phyloP scores from a whole-genome alignment of 2,113 vertebrate genomes.

The Probosciger aterrimus region DNA sequence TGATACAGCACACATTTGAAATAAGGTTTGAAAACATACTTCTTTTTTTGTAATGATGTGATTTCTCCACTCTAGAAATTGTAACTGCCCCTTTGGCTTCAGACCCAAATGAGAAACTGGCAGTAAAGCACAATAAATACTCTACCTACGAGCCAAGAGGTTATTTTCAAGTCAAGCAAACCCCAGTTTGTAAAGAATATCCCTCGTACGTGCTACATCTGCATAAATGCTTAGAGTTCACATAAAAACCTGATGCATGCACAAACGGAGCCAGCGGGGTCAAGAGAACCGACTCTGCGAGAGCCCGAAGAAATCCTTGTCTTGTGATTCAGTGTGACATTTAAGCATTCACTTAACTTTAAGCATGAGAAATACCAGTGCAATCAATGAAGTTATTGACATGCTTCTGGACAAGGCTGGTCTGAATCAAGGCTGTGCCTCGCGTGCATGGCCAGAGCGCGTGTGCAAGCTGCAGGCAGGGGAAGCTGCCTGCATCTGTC shows the following conservation, averaged over 20 bases:
- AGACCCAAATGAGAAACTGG: background rate
- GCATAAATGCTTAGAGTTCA: background rate
- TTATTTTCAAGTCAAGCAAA: background rate
- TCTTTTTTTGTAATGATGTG: background rate
- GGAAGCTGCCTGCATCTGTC: background rate
- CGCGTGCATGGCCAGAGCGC: rapidly evolving
- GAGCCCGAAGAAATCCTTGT: rapidly evolving
- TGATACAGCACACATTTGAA: background rate
- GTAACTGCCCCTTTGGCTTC: background rate
- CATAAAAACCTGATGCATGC: rapidly evolving
- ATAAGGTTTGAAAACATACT: background rate
- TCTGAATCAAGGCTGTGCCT: background rate
- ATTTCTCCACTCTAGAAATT: background rate
- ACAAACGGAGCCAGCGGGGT: background rate
- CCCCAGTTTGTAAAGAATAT: background rate
- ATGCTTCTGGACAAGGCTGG: background rate
- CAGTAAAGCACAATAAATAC: background rate
- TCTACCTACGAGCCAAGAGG: background rate
- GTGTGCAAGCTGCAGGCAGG: background rate
- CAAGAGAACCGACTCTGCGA: background rate
- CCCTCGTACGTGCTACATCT: background rate
- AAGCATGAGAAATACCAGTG: background rate
- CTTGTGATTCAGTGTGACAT: background rate
- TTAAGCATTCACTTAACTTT: background rate
- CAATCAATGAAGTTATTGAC: background rate